These are phyloP conservation scores for Calycopis cecrops DNA, from an alignment of 1,140 invertebrate genomes.

Conservation along the genomic window DNA sequence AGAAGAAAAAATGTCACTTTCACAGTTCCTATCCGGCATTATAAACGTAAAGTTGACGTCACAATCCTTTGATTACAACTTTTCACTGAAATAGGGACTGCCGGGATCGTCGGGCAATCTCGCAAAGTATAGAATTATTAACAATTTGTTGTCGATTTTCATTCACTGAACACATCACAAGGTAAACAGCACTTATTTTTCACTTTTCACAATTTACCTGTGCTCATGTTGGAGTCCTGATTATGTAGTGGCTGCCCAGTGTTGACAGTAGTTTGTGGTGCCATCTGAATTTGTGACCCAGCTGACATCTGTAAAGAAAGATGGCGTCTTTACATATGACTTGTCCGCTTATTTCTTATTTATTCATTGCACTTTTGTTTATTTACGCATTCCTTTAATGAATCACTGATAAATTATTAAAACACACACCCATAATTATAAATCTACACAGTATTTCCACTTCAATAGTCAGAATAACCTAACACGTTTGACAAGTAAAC, in stretches of 20 bases:
- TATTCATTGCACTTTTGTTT: constrained; percentile 29
- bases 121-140: neutral
- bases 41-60: constrained; percentile 61
- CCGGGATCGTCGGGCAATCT: neutral
- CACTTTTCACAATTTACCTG: constrained; percentile 78
- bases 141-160: constrained; percentile 13
- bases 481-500: constrained; percentile 74
- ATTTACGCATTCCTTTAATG: constrained; percentile 28
- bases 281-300: constrained; percentile 95
- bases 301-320: constrained; percentile 90
- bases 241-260: constrained; percentile 91
- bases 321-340: constrained; percentile 73
- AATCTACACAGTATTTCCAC: constrained; percentile 47
- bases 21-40: constrained; percentile 67
- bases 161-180: constrained; percentile 57
- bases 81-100: constrained; percentile 39
- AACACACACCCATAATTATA: constrained; percentile 34
- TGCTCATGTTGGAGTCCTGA: constrained; percentile 97
- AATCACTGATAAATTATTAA: constrained; percentile 50
- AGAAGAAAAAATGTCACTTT: constrained; percentile 59
- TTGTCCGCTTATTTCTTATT: constrained; percentile 51
- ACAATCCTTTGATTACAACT: constrained; percentile 57
- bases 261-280: constrained; percentile 91
- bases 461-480: constrained; percentile 61
- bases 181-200: constrained; percentile 53